Percentiles rank a stretch among this genome's conserved stretches.
Conservation (phyloP, 2,888 invertebrate genomes). For the Metellina segmentata region DNA sequence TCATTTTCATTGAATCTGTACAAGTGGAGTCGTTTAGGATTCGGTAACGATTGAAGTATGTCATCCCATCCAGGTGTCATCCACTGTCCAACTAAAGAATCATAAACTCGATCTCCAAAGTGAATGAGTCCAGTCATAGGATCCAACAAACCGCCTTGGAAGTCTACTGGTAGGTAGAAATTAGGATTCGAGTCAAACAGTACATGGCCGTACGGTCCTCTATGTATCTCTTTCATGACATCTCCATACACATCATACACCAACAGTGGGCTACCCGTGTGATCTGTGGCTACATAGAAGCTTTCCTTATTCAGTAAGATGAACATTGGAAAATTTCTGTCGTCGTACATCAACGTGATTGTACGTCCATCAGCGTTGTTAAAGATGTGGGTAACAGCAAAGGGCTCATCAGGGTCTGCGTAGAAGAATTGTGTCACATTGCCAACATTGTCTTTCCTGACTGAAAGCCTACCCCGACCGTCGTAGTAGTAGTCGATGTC, state of each 20-base stretch:
- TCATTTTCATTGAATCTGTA: conserved; percentile 95
- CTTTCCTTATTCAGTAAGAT: conserved; percentile 92
- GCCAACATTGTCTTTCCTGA: conserved; percentile 94
- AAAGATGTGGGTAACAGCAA: conserved; percentile 93
- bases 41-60: conserved; percentile 90
- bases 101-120: conserved; percentile 89
- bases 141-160: conserved; percentile 88
- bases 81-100: conserved; percentile 97
- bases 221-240: conserved; percentile 92
- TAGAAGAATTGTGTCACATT: conserved; percentile 97
- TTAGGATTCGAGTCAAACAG: conserved; percentile 94
- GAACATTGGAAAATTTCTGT: conserved; percentile 84
- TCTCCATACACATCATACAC: conserved; percentile 94
- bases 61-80: conserved; percentile 96
- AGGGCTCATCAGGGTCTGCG: conserved; percentile 89
- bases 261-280: conserved; percentile 94
- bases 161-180: conserved; percentile 84
- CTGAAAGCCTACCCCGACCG: conserved; percentile 91
- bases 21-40: conserved; percentile 94
- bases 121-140: conserved; percentile 92
- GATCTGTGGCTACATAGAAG: conserved; percentile 94
- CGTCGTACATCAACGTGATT: conserved; percentile 92
- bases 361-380: conserved; percentile 92
- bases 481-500: conserved; percentile 97
- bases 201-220: conserved; percentile 95